Evolutionary conservation across 1,140 invertebrate genomes (phyloP).

Genomic region (Aradophagus sp.): DNA sequence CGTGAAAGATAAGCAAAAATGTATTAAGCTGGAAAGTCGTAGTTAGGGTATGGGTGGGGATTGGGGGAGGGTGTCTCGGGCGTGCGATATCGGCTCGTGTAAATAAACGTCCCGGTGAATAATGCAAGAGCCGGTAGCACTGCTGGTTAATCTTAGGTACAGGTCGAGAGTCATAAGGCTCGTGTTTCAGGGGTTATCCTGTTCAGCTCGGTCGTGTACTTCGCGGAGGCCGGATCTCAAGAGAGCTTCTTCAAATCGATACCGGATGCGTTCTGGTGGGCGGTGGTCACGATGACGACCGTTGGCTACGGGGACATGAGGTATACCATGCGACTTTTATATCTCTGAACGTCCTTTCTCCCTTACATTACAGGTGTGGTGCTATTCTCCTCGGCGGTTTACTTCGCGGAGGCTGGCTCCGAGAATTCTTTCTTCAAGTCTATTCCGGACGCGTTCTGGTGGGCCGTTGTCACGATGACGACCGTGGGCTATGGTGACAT

Average conservation of each 20-base stretch:
- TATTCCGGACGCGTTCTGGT: conserved; percentile 98
- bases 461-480: conserved; percentile 85
- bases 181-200: conserved; percentile 96
- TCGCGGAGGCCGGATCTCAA: conserved; percentile 97
- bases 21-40: no score
- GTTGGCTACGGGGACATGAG: conserved; percentile 99
- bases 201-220: conserved; percentile 99
- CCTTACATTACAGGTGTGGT: conserved; percentile 90
- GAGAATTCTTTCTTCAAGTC: conserved; percentile 97
- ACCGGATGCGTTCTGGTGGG: conserved; percentile 99
- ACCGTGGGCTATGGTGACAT: conserved; percentile 99
- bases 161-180: conserved; percentile 54
- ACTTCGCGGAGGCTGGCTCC: conserved; percentile 98
- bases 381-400: conserved; percentile 98
- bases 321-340: conserved; percentile 78
- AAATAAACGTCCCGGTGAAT: conserved; percentile 16
- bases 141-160: conserved; percentile 30
- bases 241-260: conserved; percentile 99
- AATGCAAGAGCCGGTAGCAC: conserved; percentile 39
- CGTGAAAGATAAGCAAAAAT: no score
- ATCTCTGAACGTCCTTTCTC: conserved; percentile 73
- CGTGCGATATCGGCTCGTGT: not conserved
- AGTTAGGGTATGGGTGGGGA: no score
- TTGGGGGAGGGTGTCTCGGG: no score
- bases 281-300: conserved; percentile 98